Evolutionary conservation across 2,888 invertebrate species (phyloP).

Genomic region (Linyphia triangularis): DNA sequence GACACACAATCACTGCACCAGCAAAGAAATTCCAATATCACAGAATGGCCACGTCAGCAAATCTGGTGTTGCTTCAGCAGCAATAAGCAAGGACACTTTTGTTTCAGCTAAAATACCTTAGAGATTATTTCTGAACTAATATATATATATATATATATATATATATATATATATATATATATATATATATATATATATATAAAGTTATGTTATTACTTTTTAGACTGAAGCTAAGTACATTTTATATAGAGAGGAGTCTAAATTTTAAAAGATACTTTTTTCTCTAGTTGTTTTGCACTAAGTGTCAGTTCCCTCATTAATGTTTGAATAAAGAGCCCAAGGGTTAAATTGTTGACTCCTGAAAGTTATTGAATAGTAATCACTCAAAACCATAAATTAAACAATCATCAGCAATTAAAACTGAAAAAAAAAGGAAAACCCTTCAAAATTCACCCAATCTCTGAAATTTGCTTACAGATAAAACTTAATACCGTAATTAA

Average conservation of each 20-base stretch:
- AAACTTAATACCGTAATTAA: conserved; percentile 51
- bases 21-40: not conserved
- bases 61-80: no score
- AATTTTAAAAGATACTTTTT: no score
- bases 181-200: no score
- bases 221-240: no score
- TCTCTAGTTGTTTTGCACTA: not conserved
- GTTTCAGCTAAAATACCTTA: no score
- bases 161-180: no score
- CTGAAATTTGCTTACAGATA: conserved; percentile 46
- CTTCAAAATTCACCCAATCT: not conserved
- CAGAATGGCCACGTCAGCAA: not conserved
- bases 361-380: conserved; percentile 55
- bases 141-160: no score
- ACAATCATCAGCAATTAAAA: not conserved
- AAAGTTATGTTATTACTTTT: no score
- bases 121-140: no score
- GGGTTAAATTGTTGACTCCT: not conserved
- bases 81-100: no score
- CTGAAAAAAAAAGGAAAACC: not conserved
- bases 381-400: conserved; percentile 28
- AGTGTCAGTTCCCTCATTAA: not conserved
- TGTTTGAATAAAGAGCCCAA: no score
- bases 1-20: not conserved
- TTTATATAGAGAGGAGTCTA: no score